Conservation (phyloP, 2,797 vertebrate species). For the Poecile montanus region DNA sequence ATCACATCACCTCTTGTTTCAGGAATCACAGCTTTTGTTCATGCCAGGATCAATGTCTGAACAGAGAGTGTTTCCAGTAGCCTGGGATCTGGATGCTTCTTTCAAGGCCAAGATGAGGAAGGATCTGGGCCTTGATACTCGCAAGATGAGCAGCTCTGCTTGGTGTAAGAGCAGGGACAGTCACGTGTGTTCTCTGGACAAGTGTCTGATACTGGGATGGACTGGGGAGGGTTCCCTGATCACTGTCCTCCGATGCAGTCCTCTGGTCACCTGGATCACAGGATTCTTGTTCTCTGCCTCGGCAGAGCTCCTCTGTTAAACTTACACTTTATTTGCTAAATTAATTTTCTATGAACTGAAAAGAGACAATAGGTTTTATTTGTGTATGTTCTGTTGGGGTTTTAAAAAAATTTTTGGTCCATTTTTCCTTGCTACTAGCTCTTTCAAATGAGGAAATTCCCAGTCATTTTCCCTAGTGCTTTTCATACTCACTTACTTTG, state of each 20-base stretch:
- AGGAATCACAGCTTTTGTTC: not conserved
- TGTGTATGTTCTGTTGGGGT: not conserved
- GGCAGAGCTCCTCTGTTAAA: not conserved
- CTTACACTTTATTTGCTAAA: not conserved
- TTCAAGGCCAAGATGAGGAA: not conserved
- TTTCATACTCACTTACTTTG: constrained; percentile 1
- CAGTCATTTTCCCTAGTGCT: not conserved
- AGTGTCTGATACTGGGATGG: not conserved
- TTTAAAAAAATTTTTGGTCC: not conserved
- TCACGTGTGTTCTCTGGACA: rapidly evolving
- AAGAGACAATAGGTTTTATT: not conserved
- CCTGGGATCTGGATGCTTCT: not conserved
- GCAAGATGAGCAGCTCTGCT: not conserved
- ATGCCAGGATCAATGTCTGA: not conserved
- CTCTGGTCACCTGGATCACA: rapidly evolving
- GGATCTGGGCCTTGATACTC: not conserved
- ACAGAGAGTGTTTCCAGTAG: not conserved
- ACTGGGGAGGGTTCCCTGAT: not conserved
- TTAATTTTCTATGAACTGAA: not conserved
- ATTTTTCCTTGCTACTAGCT: not conserved
- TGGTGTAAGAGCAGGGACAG: not conserved
- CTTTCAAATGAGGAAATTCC: not conserved
- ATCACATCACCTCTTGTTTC: not conserved
- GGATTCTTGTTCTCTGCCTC: not conserved
- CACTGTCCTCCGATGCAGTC: not conserved